Conservation (phyloP, 2,113 vertebrate genomes). For the Erythrolamprus reginae region DNA sequence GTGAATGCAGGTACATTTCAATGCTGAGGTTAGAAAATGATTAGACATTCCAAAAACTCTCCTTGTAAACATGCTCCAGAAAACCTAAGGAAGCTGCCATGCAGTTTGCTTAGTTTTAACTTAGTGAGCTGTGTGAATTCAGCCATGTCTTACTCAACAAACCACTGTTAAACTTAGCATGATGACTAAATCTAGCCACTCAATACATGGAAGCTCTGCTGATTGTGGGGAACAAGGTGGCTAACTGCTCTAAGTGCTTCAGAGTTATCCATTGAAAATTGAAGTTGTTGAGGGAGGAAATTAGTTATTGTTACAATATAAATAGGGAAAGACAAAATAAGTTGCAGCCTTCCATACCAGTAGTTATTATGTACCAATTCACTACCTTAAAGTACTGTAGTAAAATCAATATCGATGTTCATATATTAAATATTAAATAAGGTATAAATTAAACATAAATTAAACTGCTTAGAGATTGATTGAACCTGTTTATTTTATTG, state of each 20-base stretch:
- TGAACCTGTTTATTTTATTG: background rate
- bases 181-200: background rate
- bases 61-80: background rate
- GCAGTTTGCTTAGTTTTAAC: background rate
- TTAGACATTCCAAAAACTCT: background rate
- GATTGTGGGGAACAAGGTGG: background rate
- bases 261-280: background rate
- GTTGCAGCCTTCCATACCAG: background rate
- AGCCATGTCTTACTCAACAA: background rate
- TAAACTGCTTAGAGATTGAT: background rate
- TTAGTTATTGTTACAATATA: too few relatives aligned
- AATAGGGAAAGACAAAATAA: background rate
- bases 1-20: background rate
- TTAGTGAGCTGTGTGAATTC: background rate
- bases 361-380: background rate
- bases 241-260: background rate
- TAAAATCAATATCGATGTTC: background rate
- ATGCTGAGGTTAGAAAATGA: background rate
- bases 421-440: background rate
- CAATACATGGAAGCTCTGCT: background rate
- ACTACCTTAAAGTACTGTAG: background rate
- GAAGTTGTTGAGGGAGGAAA: background rate
- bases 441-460: background rate
- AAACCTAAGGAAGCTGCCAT: background rate
- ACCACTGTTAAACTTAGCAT: background rate